Percentiles rank a stretch among this genome's conserved stretches.
phyloP scores from a whole-genome alignment of 2,113 vertebrate species.

The Dendrocopos noguchii region DNA sequence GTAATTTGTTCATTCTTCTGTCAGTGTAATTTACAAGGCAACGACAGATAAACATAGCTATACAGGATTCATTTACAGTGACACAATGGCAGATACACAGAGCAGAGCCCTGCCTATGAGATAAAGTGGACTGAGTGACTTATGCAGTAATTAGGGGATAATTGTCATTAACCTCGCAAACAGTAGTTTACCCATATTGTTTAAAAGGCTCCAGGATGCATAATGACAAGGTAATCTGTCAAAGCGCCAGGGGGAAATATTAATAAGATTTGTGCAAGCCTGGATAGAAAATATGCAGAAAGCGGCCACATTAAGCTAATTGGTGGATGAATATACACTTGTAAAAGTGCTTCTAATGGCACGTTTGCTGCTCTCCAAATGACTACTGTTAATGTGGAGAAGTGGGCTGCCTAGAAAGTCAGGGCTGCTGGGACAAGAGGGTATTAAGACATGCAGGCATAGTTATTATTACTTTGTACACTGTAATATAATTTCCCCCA shows the following conservation, averaged over 20 bases:
- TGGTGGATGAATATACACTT: constrained; percentile 99
- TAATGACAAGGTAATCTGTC: constrained; percentile 99
- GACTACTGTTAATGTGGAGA: constrained; percentile 91
- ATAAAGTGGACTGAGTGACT: constrained; percentile 94
- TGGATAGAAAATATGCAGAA: constrained; percentile 96
- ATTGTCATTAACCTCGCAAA: constrained; percentile 99
- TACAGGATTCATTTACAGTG: constrained; percentile 90
- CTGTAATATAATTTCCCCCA: constrained; percentile 66
- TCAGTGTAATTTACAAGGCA: constrained; percentile 90
- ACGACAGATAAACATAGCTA: constrained; percentile 89
- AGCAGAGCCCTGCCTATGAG: constrained; percentile 89
- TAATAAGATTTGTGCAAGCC: constrained; percentile 92
- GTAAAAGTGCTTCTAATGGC: constrained; percentile 99
- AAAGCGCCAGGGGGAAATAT: constrained; percentile 93
- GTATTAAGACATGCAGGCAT: constrained; percentile 82
- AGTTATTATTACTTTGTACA: constrained; percentile 80
- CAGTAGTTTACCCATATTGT: constrained; percentile 99
- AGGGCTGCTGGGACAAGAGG: constrained; percentile 84
- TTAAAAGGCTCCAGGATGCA: constrained; percentile 97
- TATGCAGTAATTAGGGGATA: constrained; percentile 99
- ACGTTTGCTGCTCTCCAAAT: constrained; percentile 95
- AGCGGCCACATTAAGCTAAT: constrained; percentile 99
- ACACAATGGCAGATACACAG: constrained; percentile 88
- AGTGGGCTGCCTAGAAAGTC: constrained; percentile 89
- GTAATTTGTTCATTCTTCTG: constrained; percentile 89